Evolutionary conservation across 2,888 invertebrate species (phyloP).

Genomic region (Drosophila cracens): DNA sequence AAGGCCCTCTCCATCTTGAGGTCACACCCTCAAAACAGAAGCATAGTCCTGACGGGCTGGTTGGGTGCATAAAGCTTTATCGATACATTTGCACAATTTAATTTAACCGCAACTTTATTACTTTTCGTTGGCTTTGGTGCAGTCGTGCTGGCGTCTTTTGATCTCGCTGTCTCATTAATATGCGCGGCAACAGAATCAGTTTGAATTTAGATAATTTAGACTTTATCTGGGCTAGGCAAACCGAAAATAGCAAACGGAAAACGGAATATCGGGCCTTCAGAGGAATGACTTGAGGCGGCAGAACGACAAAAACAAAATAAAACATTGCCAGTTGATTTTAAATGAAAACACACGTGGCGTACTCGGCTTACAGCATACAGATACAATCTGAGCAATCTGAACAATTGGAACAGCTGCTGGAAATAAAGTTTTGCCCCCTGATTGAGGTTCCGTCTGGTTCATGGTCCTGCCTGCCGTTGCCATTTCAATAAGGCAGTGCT

Average conservation of each 20-base stretch:
- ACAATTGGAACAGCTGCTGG: conserved; percentile 69
- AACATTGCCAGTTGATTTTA: conserved; percentile 69
- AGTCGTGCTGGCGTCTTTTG: conserved; percentile 57
- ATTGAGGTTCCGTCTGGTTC: conserved; percentile 32
- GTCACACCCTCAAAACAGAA: background rate
- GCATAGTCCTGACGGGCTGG: conserved; percentile 9
- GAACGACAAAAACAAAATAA: conserved; percentile 48
- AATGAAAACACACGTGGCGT: conserved; percentile 77
- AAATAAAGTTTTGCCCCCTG: conserved; percentile 64
- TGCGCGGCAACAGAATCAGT: conserved; percentile 73
- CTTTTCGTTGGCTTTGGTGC: conserved; percentile 64
- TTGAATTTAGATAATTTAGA: conserved; percentile 78
- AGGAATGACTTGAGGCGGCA: conserved; percentile 13
- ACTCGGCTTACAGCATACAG: conserved; percentile 14
- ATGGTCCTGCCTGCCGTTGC: conserved; percentile 27
- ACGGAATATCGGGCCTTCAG: conserved; percentile 18
- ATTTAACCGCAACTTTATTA: conserved; percentile 78
- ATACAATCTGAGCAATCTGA: conserved; percentile 42
- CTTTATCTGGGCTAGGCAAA: conserved; percentile 58
- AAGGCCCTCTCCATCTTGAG: background rate
- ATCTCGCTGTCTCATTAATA: conserved; percentile 71
- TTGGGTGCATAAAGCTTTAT: conserved; percentile 64
- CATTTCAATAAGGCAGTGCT: conserved; percentile 72
- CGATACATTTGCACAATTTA: conserved; percentile 78
- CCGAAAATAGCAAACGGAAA: conserved; percentile 29